A percentile compares a stretch with the other conserved stretches of the same genome.
These are phyloP conservation scores for Ochotona curzoniae DNA, from an alignment of 2,113 vertebrate species.

Conservation along the genomic window DNA sequence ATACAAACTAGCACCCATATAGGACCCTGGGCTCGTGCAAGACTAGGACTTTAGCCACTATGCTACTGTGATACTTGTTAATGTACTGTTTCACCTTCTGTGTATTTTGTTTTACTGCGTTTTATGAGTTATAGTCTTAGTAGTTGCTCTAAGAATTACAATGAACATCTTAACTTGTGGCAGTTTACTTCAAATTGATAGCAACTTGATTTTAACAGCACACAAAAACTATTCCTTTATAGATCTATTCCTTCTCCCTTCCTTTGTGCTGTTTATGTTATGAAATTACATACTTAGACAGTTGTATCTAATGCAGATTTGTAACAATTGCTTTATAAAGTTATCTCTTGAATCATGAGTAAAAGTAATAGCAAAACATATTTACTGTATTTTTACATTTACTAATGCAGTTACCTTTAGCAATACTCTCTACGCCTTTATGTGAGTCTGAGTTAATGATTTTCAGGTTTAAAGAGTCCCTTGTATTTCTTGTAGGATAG, in stretches of 20 bases:
- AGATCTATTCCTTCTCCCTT: not conserved
- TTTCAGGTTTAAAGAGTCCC: not conserved
- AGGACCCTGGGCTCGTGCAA: too few species aligned
- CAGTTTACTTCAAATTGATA: not conserved
- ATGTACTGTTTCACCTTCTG: not conserved
- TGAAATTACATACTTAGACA: not conserved
- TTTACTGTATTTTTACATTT: not conserved
- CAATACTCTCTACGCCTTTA: not conserved
- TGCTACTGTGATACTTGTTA: not conserved
- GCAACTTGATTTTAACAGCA: not conserved
- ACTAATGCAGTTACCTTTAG: not conserved
- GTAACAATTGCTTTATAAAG: not conserved
- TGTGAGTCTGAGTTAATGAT: not conserved
- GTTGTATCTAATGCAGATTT: not conserved
- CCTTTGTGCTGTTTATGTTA: not conserved
- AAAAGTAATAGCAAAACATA: not conserved
- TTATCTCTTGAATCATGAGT: not conserved
- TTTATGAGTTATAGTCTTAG: not conserved
- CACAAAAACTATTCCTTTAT: not conserved
- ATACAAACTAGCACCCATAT: too few species aligned
- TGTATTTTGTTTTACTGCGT: not conserved
- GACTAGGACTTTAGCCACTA: not conserved
- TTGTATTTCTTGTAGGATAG: not conserved
- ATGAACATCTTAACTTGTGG: conserved; percentile 14
- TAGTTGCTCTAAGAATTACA: not conserved